Conservation (phyloP, 1,140 invertebrate genomes). For the Aphelinus atriplicis region DNA sequence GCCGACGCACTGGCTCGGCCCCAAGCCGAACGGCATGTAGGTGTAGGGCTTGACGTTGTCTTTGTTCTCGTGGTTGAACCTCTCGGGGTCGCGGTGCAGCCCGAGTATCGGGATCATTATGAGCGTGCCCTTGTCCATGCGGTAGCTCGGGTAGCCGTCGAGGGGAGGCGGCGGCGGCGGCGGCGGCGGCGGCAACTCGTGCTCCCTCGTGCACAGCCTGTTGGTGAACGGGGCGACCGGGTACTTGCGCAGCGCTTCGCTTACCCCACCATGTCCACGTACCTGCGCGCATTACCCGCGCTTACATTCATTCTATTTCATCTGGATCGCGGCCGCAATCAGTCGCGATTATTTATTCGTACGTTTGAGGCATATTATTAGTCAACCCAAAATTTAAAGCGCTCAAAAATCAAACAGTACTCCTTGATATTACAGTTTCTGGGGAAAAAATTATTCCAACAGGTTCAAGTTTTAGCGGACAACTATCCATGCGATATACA, state of each 20-base stretch:
- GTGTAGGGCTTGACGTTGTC: conserved; percentile 52
- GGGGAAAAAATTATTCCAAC: too few species aligned
- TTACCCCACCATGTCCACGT: conserved; percentile 50
- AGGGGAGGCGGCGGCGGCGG: not conserved
- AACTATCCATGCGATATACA: too few species aligned
- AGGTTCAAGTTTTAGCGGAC: too few species aligned
- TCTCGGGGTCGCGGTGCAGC: conserved; percentile 68
- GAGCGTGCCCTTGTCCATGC: conserved; percentile 48
- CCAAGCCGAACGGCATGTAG: conserved; percentile 69
- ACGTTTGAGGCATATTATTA: too few species aligned
- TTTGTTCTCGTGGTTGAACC: conserved; percentile 66
- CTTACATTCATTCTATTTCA: too few species aligned
- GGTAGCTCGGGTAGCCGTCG: conserved; percentile 34
- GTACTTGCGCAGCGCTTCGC: conserved; percentile 68
- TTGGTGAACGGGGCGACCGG: conserved; percentile 67
- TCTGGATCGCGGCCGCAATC: too few species aligned
- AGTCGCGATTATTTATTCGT: too few species aligned
- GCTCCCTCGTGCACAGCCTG: conserved; percentile 62
- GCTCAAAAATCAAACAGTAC: too few species aligned
- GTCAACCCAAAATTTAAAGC: too few species aligned
- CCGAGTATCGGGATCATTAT: conserved; percentile 62
- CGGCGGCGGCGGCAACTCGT: conserved; percentile 33
- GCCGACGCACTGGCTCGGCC: conserved; percentile 65
- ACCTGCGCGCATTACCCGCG: conserved; percentile 7
- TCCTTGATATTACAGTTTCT: too few species aligned